Evolutionary conservation across 1,140 invertebrate species (phyloP), one percentile per base, ranked within the genome.

Genomic region (Pachypsylla venusta): DNA sequence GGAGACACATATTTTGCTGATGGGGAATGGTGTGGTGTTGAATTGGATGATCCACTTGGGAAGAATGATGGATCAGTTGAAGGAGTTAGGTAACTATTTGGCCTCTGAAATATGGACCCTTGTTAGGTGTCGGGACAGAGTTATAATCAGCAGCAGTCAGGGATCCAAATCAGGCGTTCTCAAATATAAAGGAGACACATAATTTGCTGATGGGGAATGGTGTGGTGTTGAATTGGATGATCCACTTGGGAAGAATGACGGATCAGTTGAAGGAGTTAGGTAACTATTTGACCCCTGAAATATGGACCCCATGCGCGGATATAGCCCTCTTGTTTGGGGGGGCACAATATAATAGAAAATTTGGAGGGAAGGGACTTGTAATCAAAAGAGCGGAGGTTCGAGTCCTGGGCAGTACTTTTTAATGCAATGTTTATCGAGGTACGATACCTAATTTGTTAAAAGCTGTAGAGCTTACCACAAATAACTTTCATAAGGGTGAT

Each of bases 51-150:
- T 60, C 83, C 90, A 1, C 73, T 85, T 58, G 94, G 94, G 30
- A 97, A 97, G 73, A 97, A 98, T 75, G 93, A 98, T 74, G 93
- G 94, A 48, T 85, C 88, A 40, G 91, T 98, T 39, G 87, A 82
- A 64, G 93, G 83, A 42, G 83, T 81, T 69, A 85, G 84, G 85
- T 87, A 65, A 60, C 25, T 55, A 19, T 24, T 1, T 26, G 20
- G 1, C 53, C 12, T 25, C n/a, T 48, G 40, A 35, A 35, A 57
- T 24, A 27, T 56, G 13, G 16, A 16, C 25, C 1, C 42, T 10
- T 56, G 20, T 12, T 16, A 26, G 10, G 25, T 42, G 3, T 10
- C 13, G 92, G 30, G 92, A 96, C 66, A 78, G 93, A 53, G 93
- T 98, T 16, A 87, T 96, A 62, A 90, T 96, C 12, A 83, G 81